phyloP scores from a whole-genome alignment of 2,113 vertebrate species.

The Miniopterus natalensis region DNA sequence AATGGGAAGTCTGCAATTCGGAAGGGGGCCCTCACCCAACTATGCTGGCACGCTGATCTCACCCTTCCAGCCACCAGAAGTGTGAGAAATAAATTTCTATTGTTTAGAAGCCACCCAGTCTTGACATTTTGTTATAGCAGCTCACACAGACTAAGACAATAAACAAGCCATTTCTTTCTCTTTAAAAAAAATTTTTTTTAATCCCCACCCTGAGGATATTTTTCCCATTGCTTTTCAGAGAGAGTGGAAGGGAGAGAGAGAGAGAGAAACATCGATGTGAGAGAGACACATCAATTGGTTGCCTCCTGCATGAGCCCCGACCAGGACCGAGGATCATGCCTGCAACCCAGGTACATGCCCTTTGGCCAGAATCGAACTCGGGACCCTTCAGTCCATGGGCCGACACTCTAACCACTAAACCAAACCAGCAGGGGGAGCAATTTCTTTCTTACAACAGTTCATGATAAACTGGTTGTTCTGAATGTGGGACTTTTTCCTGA shows the following conservation, averaged over 20 bases:
- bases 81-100: not conserved
- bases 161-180: not conserved
- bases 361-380: no score
- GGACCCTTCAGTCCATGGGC: no score
- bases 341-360: no score
- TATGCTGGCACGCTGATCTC: not conserved
- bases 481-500: not conserved
- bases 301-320: no score
- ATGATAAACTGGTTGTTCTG: not conserved
- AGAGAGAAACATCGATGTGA: no score
- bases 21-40: not conserved
- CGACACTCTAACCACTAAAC: no score
- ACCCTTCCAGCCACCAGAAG: not conserved
- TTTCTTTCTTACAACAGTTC: not conserved
- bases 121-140: not conserved
- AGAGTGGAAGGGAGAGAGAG: no score
- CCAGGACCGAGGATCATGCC: no score
- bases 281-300: no score
- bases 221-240: no score
- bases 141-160: not conserved
- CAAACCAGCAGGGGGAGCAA: not conserved
- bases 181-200: no score
- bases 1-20: not conserved
- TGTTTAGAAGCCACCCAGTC: not conserved
- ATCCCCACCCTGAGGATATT: no score